Conservation (phyloP, 2,797 vertebrate species). For the Lithobates sylvaticus region DNA sequence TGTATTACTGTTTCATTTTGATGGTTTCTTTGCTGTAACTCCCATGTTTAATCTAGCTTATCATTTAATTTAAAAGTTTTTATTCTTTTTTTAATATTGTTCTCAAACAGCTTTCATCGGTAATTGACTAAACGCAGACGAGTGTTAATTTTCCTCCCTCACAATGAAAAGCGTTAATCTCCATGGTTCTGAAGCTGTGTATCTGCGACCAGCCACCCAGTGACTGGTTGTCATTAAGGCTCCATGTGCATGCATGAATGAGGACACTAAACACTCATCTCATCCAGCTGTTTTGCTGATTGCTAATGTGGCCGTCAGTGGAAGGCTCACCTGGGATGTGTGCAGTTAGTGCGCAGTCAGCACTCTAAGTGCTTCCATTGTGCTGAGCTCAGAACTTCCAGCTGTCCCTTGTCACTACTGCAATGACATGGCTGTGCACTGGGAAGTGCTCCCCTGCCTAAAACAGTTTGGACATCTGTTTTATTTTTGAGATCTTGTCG, state of each 20-base stretch:
- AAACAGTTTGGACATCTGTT: slow-evolving; percentile 55
- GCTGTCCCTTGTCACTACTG: slow-evolving; percentile 62
- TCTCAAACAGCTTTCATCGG: not conserved
- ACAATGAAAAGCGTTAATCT: not conserved
- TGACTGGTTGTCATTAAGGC: slow-evolving; percentile 49
- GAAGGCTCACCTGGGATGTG: slow-evolving; percentile 65
- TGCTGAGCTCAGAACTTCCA: slow-evolving; percentile 71
- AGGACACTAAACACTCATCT: slow-evolving; percentile 53
- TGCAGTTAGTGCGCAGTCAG: slow-evolving; percentile 57
- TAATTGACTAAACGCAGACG: not conserved
- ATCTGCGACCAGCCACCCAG: slow-evolving; percentile 24
- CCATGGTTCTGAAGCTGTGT: not conserved
- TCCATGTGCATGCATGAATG: slow-evolving; percentile 61
- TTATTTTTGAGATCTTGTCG: slow-evolving; percentile 59
- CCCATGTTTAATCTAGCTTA: too few relatives aligned
- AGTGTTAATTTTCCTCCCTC: not conserved
- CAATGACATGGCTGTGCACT: slow-evolving; percentile 54
- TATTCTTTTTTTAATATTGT: not conserved
- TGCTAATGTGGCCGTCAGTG: slow-evolving; percentile 52
- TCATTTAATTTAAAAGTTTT: too few relatives aligned
- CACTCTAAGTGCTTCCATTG: slow-evolving; percentile 44
- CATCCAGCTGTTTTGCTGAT: slow-evolving; percentile 64
- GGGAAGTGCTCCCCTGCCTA: slow-evolving; percentile 48
- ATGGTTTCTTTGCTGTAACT: too few relatives aligned
- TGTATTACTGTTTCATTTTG: too few relatives aligned